Evolutionary conservation across 2,113 vertebrate species (phyloP).

Genomic region (Etheostoma cragini): DNA sequence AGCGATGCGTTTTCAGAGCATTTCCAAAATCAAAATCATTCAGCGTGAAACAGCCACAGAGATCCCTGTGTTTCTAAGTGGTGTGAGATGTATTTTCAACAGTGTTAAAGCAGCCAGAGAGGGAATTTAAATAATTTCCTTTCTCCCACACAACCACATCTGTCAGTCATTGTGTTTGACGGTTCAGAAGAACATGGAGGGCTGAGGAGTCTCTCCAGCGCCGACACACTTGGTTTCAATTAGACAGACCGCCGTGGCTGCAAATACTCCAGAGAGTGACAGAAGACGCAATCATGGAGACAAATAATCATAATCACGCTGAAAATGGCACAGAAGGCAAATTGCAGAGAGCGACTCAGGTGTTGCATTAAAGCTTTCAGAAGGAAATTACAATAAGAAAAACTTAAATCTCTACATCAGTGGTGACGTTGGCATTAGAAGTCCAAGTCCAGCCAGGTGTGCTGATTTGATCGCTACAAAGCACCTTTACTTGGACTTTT

Average conservation of each 20-base stretch:
- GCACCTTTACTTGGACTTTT: background rate
- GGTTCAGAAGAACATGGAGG: background rate
- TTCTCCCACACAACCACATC: constrained; percentile 1
- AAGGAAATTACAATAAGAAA: background rate
- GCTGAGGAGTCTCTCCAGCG: background rate
- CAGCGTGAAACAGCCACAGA: background rate
- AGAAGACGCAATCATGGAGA: constrained; percentile 29
- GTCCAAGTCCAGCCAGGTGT: background rate
- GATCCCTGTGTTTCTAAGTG: background rate
- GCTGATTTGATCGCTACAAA: background rate
- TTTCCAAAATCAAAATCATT: background rate
- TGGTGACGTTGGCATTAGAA: background rate
- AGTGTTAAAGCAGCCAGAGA: background rate
- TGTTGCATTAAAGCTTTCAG: background rate
- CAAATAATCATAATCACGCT: constrained; percentile 7
- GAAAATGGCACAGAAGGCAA: background rate
- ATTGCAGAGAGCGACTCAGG: background rate
- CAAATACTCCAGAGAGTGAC: background rate
- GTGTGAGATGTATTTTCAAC: background rate
- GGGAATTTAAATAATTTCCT: background rate
- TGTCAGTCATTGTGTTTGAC: background rate
- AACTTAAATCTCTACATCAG: background rate
- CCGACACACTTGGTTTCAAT: background rate
- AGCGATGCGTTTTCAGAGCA: background rate
- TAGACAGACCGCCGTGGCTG: background rate